Evolutionary conservation across 2,797 vertebrate species (phyloP).

Genomic region (Chloroceryle inda): DNA sequence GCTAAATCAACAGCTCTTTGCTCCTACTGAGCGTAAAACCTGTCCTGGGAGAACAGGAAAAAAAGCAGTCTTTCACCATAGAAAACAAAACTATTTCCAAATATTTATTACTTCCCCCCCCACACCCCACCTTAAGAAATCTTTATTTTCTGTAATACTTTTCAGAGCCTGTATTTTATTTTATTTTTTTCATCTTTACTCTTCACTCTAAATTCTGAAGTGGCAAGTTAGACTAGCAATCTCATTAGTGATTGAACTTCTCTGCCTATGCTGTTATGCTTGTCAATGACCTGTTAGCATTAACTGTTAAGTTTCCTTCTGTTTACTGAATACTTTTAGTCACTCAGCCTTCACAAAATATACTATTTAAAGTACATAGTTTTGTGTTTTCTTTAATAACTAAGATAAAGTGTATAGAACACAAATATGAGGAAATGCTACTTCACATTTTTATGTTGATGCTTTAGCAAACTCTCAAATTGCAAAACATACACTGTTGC

Average conservation of each 20-base stretch:
- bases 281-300: neutral
- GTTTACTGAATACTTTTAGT: neutral
- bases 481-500: neutral
- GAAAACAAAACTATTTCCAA: neutral
- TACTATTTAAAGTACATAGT: neutral
- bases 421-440: neutral
- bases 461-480: neutral
- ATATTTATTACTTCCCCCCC: neutral
- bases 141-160: neutral
- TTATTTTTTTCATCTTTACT: neutral
- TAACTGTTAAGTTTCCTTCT: neutral
- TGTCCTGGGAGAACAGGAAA: neutral
- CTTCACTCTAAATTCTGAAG: neutral
- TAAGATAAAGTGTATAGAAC: neutral
- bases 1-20: conserved; percentile 35
- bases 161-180: neutral
- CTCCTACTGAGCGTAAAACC: conserved; percentile 17
- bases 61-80: neutral
- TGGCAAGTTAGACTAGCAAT: neutral
- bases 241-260: conserved; percentile 31
- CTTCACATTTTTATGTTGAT: neutral
- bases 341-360: neutral
- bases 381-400: neutral
- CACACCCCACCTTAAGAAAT: neutral
- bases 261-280: neutral